Evolutionary conservation across 2,888 invertebrate genomes (phyloP).

Genomic region (Cryptophagus acutangulus): DNA sequence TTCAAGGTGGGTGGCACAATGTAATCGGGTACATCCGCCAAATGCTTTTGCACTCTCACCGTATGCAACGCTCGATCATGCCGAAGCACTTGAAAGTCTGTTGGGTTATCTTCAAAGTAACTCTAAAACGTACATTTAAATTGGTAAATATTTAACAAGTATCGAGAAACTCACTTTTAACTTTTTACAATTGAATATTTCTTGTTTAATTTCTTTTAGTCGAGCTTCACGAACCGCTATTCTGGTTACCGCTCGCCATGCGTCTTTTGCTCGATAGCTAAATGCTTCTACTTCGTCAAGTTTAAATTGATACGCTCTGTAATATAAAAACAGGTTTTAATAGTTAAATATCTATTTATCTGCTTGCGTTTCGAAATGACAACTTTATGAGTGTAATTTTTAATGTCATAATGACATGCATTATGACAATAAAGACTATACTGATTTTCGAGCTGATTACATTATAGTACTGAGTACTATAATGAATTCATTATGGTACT

Average conservation of each 20-base stretch:
- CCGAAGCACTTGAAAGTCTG: constrained; percentile 77
- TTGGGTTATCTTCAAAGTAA: constrained; percentile 89
- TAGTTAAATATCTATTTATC: too few relatives aligned
- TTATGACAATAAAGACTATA: too few relatives aligned
- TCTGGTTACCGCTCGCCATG: constrained; percentile 89
- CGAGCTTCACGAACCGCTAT: constrained; percentile 92
- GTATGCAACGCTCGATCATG: constrained; percentile 84
- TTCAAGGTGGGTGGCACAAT: constrained; percentile 76
- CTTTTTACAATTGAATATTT: constrained; percentile 88
- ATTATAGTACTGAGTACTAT: too few relatives aligned
- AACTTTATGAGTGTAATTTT: too few relatives aligned
- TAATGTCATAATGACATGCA: too few relatives aligned
- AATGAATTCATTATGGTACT: too few relatives aligned
- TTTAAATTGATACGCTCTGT: constrained; percentile 87
- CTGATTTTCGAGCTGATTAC: too few relatives aligned
- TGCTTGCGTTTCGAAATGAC: too few relatives aligned
- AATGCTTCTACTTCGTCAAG: constrained; percentile 96
- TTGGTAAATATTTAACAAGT: too few relatives aligned
- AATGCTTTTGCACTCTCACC: constrained; percentile 75
- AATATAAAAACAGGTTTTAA: too few relatives aligned
- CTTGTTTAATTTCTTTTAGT: constrained; percentile 90
- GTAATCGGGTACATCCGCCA: constrained; percentile 91
- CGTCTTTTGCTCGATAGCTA: constrained; percentile 90
- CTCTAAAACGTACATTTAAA: constrained; percentile 52
- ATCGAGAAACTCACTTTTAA: constrained; percentile 61